Base-by-base conservation (phyloP, 2,888 invertebrate species). In the Parnassius smintheus region DNA sequence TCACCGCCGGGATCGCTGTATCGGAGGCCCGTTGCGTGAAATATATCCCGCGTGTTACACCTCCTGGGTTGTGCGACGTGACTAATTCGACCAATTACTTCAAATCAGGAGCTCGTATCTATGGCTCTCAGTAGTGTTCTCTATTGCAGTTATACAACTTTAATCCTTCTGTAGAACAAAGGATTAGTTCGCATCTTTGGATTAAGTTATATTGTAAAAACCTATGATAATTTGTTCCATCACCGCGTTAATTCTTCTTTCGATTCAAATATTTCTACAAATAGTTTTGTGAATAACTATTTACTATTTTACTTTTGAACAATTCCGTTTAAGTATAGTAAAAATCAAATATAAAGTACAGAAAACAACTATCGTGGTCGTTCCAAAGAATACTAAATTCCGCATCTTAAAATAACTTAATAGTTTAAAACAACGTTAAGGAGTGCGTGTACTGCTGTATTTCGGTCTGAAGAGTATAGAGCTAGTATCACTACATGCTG, bases 21-120 rank as follows among this genome's bases (percentile, higher is more conserved):
- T 41, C 55, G 55, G 45, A 55, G 54, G 60, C 11, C 49, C 54
- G 44, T 65, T 63, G 67, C 67, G 65, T 70, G 72, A 72, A 68
- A 70, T 70, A 72, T 68, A 65, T 62, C 51, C 48, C 35, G 50
- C 25, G 44, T 44, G 55, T 61, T 61, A 61, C 12, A 61, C 55
- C 55, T 25, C 55, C 13, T 44, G 44, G 49, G 41, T 22, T 45
- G 25, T 22, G 22, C 50, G 42, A 61, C 60, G 42, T 61, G 60
- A 61, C 50, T 61, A 61, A 61, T 61, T 55, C 44, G 41, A 50
- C 12, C 55, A 44, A 61, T 61, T 55, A 61, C 42, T 59, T 35
- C 53, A 49, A 25, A 55, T 59, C 50, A 55, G 50, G 60, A 9
- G 49, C 49, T 49, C 55, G 49, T 22, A 42, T 49, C 55, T n/a